Evolutionary conservation across 2,888 invertebrate genomes (phyloP), one percentile per base, ranked within the genome.

Genomic region (Incurvaria masculella): DNA sequence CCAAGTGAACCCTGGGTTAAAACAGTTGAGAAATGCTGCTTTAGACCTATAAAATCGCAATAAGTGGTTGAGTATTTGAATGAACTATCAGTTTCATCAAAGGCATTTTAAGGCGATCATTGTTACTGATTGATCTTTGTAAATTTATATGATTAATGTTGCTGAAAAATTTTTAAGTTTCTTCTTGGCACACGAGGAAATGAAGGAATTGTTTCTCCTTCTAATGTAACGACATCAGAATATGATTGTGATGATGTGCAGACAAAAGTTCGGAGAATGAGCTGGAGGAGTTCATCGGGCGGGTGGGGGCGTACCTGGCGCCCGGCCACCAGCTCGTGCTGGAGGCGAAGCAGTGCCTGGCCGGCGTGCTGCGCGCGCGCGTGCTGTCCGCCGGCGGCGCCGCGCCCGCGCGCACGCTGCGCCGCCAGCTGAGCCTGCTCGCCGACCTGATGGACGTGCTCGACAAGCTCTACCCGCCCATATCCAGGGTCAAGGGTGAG

Each of bases 311-410:
- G 2, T 72, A 85, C 2, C 72, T 89, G 23, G 83, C 87, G 56
- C 80, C 80, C 1, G 84, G 86, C 59, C 89, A 90, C 62, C 86
- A 81, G 55, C 58, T 89, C 19, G 66, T 89, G 45, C 51, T 90
- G 43, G 85, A 86, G 49, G 69, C 89, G 1, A 87, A 88, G 58
- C 89, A 90, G 60, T 82, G 83, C 44, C 69, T 90, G 18, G 81
- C 88, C 1, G 82, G 84, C 1, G 72, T 83, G 6, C 55, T 84
- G 10, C 63, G 83, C 19, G 76, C 81, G 49, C 65, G 69, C 6
- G 75, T 80, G 50, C 79, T 74, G 51, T 65, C 75, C 42, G 68
- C 76, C n/a, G 70, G 72, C 11, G 66, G 72, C 2, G 81, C 81
- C 0, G n/a, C n/a, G n/a, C 74, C 76, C 4, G 81, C 75, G 55